Conservation (phyloP, 2,888 invertebrate species). For the Proisotoma minuta region DNA sequence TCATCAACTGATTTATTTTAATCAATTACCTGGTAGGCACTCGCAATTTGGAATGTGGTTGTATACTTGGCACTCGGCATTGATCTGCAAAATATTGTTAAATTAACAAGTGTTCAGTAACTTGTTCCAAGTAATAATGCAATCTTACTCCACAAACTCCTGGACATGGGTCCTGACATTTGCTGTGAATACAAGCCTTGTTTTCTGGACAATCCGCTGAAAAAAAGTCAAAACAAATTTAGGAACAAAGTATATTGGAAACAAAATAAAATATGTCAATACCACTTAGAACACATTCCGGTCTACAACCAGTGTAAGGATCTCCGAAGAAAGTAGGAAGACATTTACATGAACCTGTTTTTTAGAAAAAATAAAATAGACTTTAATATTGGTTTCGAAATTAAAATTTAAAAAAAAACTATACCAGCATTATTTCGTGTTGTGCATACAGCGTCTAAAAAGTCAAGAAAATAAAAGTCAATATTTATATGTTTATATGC, state of each 20-base stretch:
- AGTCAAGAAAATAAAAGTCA: no score
- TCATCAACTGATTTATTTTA: no score
- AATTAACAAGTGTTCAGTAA: no score
- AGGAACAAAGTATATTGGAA: constrained; percentile 28
- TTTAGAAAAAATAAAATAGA: no score
- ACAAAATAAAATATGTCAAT: background rate
- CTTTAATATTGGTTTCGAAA: no score
- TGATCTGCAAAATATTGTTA: no score
- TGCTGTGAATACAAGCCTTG: constrained; percentile 54
- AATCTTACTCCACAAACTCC: constrained; percentile 48
- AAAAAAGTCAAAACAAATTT: constrained; percentile 53
- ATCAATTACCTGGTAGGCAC: no score
- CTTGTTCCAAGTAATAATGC: no score
- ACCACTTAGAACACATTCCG: constrained; percentile 58
- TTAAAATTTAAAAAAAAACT: no score
- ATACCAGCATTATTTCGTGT: constrained; percentile 54
- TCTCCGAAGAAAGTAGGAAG: constrained; percentile 56
- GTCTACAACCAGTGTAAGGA: constrained; percentile 71
- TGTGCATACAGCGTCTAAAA: constrained; percentile 53
- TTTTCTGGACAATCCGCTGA: constrained; percentile 42
- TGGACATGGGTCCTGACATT: constrained; percentile 63
- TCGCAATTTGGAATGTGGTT: constrained; percentile 79
- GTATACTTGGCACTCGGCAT: constrained; percentile 62
- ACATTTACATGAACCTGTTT: constrained; percentile 26
- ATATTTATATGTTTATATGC: no score